phyloP scores from a whole-genome alignment of 2,888 invertebrate genomes.

The Dynastes maya region DNA sequence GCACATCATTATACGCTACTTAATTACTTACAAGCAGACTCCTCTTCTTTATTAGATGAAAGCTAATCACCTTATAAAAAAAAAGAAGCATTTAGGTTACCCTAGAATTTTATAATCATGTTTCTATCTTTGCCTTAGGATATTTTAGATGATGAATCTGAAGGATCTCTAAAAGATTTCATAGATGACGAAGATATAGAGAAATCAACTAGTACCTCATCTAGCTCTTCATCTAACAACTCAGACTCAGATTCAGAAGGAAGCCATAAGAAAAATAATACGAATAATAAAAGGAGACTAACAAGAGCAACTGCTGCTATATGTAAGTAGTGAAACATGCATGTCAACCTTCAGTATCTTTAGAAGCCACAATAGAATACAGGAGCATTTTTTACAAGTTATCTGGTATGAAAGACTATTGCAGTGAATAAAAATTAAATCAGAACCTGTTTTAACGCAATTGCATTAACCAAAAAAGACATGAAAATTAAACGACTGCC shows the following conservation, averaged over 20 bases:
- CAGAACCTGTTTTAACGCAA: too few relatives aligned
- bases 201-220: conserved; percentile 49
- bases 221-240: conserved; percentile 56
- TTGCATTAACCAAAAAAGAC: too few relatives aligned
- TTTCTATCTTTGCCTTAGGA: conserved; percentile 43
- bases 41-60: not conserved
- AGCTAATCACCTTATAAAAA: too few relatives aligned
- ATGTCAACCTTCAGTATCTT: not conserved
- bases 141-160: conserved; percentile 73
- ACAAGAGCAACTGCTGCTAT: conserved; percentile 73
- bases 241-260: conserved; percentile 53
- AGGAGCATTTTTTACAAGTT: too few relatives aligned
- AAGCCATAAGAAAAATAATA: conserved; percentile 56
- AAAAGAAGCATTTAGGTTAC: too few relatives aligned
- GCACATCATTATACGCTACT: too few relatives aligned
- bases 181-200: conserved; percentile 75
- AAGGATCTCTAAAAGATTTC: conserved; percentile 83
- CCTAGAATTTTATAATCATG: not conserved
- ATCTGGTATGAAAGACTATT: too few relatives aligned
- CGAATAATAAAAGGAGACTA: conserved; percentile 64
- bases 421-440: too few relatives aligned
- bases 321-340: conserved; percentile 52
- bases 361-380: not conserved
- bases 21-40: not conserved
- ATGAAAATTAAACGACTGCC: too few relatives aligned